phyloP scores from a whole-genome alignment of 2,797 vertebrate species.

The Leptoclinus maculatus region DNA sequence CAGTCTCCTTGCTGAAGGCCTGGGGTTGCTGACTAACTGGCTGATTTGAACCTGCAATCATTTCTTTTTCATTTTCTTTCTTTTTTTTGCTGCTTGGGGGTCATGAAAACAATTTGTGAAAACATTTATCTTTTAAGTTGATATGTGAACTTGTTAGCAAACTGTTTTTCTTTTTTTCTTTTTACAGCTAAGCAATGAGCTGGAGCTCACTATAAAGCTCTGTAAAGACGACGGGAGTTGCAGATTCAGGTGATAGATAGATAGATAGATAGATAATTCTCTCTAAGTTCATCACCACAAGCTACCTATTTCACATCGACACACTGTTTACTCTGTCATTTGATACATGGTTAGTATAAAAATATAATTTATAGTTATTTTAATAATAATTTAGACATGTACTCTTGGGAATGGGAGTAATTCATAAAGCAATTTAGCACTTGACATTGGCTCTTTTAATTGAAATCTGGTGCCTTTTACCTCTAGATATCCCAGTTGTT shows the following conservation, averaged over 20 bases:
- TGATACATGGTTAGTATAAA: not conserved
- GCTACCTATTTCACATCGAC: not conserved
- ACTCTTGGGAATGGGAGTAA: not conserved
- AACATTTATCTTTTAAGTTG: not conserved
- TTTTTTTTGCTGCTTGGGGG: not conserved
- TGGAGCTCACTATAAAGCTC: not conserved
- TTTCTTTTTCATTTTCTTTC: not conserved
- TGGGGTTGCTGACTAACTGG: constrained; percentile 11
- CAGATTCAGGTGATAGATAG: not conserved
- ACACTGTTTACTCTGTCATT: not conserved
- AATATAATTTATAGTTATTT: not conserved
- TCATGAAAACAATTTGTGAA: not conserved
- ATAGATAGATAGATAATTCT: no score
- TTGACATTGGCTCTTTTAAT: not conserved
- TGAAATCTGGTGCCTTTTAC: not conserved
- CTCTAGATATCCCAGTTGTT: not conserved
- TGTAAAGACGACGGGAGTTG: not conserved
- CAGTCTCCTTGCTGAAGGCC: constrained; percentile 3
- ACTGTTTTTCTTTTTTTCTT: not conserved
- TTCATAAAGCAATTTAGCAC: not conserved
- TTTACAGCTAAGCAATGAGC: not conserved
- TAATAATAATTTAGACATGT: not conserved
- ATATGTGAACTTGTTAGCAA: not conserved
- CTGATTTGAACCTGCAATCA: not conserved
- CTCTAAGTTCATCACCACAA: not conserved